phyloP scores from a whole-genome alignment of 1,140 invertebrate species.

The Chelonus insularis region DNA sequence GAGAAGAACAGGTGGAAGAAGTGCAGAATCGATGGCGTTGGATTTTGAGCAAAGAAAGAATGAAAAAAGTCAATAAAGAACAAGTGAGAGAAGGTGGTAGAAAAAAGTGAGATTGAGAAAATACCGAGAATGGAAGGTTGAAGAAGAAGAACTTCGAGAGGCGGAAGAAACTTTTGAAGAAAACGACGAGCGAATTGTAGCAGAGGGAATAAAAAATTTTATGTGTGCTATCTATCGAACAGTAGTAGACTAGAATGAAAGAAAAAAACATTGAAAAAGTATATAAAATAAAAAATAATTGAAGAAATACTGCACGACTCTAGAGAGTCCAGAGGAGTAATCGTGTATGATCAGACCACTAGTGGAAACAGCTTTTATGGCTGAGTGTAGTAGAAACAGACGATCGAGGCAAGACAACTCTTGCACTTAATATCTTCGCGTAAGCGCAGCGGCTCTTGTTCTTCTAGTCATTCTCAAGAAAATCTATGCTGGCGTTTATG shows the following conservation, averaged over 20 bases:
- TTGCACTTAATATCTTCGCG: conserved; percentile 29
- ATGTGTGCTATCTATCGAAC: too few relatives aligned
- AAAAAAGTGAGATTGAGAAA: conserved; percentile 18
- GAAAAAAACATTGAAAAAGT: not conserved
- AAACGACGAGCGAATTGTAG: too few relatives aligned
- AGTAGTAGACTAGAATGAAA: too few relatives aligned
- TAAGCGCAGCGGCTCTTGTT: conserved; percentile 40
- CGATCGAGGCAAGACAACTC: conserved; percentile 5
- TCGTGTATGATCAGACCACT: conserved; percentile 34
- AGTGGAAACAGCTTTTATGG: conserved; percentile 41
- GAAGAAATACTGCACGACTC: not conserved
- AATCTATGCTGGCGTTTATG: conserved; percentile 43
- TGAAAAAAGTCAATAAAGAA: conserved; percentile 19
- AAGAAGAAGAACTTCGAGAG: conserved; percentile 13
- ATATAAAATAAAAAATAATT: too few relatives aligned
- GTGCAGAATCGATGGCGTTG: conserved; percentile 23
- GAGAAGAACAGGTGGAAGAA: conserved; percentile 24
- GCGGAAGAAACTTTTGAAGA: too few relatives aligned
- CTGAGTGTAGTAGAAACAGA: conserved; percentile 21
- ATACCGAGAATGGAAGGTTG: conserved; percentile 30
- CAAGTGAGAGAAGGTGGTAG: not conserved
- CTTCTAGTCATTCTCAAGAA: conserved; percentile 42
- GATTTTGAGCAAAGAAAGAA: conserved; percentile 28
- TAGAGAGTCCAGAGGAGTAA: conserved; percentile 14
- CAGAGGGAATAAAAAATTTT: too few relatives aligned